Percentiles rank a stretch among this genome's conserved stretches.
Evolutionary conservation across 2,888 invertebrate genomes (phyloP).

Genomic region (Tanypteryx hageni): DNA sequence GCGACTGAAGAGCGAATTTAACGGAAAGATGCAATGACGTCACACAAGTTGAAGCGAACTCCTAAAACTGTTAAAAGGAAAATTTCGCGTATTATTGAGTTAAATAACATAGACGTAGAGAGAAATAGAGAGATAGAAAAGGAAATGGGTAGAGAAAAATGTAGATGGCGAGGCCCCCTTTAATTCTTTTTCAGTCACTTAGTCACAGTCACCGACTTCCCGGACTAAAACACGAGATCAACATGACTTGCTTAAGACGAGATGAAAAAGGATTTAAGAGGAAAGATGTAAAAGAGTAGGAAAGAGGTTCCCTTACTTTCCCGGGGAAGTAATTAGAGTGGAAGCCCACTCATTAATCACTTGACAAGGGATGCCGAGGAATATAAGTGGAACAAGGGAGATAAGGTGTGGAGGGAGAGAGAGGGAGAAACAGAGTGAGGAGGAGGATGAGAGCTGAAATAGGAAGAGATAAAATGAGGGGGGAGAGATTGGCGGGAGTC

Average conservation of each 20-base stretch:
- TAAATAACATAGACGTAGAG: no score
- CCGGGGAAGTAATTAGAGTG: conserved; percentile 8
- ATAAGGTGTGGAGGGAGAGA: neutral
- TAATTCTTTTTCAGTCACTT: no score
- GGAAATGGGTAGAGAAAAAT: no score
- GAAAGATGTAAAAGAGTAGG: neutral
- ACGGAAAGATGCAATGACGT: no score
- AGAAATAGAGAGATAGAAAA: no score
- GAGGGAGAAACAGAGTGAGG: neutral
- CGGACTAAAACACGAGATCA: neutral
- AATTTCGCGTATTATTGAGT: no score
- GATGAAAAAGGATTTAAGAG: conserved; percentile 1
- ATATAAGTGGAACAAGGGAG: conserved; percentile 19
- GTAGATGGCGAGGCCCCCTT: no score
- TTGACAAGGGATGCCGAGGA: conserved; percentile 28
- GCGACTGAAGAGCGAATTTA: no score
- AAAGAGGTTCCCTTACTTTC: neutral
- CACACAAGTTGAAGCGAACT: no score
- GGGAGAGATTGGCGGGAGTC: no score
- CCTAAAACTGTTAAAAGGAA: no score
- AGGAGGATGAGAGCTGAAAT: neutral
- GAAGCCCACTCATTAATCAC: conserved; percentile 32
- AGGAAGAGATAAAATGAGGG: no score
- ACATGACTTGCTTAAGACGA: neutral
- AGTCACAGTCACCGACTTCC: neutral